A percentile compares a stretch with the other conserved stretches of the same genome.
These are phyloP conservation scores for Pomacea canaliculata DNA, from an alignment of 2,888 invertebrate genomes.

Conservation along the genomic window DNA sequence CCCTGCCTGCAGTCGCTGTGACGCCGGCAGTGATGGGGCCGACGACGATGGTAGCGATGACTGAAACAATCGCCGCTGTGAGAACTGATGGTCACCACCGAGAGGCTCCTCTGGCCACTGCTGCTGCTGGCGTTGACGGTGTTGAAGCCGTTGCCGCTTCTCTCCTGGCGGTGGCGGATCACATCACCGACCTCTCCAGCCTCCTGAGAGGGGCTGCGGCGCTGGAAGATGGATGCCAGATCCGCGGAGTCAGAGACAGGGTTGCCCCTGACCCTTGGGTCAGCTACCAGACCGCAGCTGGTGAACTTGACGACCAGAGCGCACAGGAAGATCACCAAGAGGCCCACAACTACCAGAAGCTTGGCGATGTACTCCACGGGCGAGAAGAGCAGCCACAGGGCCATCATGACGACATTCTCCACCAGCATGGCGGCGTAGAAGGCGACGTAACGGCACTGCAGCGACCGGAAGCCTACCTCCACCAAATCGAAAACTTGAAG, in stretches of 20 bases:
- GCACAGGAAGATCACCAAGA: constrained; percentile 46
- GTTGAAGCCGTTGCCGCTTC: not conserved
- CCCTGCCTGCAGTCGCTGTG: not conserved
- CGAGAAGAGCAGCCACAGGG: constrained; percentile 53
- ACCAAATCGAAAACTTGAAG: constrained; percentile 30
- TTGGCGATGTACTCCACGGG: constrained; percentile 41
- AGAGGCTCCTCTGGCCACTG: not conserved
- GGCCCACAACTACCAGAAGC: constrained; percentile 43
- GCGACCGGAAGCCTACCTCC: constrained; percentile 31
- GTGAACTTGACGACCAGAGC: constrained; percentile 52
- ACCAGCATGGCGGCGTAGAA: constrained; percentile 50
- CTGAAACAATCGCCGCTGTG: not conserved
- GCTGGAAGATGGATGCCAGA: not conserved
- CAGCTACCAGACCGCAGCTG: constrained; percentile 40
- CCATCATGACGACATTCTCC: constrained; percentile 53
- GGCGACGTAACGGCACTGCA: constrained; percentile 50
- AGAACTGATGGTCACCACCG: constrained; percentile 2
- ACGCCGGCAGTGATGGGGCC: not conserved
- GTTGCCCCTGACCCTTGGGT: not conserved
- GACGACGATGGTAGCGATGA: not conserved
- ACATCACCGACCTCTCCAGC: not conserved
- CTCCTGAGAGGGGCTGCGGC: no score
- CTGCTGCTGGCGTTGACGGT: not conserved
- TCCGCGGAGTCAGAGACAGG: not conserved
- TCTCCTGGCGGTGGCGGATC: not conserved